Evolutionary conservation across 2,797 vertebrate species (phyloP), one percentile per base, ranked within the genome.

Genomic region (Poeciliopsis presidionis): DNA sequence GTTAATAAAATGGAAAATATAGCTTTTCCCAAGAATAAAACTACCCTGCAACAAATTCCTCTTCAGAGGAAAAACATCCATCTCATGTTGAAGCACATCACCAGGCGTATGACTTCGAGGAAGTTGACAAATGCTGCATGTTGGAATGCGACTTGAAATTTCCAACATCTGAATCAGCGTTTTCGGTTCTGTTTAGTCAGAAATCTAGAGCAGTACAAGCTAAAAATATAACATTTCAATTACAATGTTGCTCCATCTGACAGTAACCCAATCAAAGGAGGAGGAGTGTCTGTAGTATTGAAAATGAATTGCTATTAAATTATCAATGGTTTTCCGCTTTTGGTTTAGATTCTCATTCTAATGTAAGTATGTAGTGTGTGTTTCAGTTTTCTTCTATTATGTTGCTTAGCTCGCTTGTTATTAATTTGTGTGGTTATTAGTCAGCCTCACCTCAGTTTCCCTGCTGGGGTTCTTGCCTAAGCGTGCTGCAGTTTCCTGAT

Each of bases 111-210:
- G 84, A 88, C 75, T 11, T 81, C 53, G 11, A 77, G 81, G 82
- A 90, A 85, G 89, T 83, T 85, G 78, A 88, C 72, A 74, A 81
- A 88, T 78, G 75, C 75, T 77, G 75, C 45, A 30, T 2, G 55
- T 11, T 73, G 75, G 72, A 86, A 84, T 80, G 81, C 81, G 82
- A 81, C 78, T 75, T 69, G 77, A 79, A 76, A 20, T 70, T 57
- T 83, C 73, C 51, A 36, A 7, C 0, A 47, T 77, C 72, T 82
- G 49, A 13, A 70, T 80, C 73, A 81, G 85, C 63, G 30, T 71
- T 81, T 75, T 73, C 51, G 36, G 3, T 76, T 75, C 55, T 67
- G 75, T 22, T 41, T 43, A 2, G 8, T 53, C 11, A 25, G 47
- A 76, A 22, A 41, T 51, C 33, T 45, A 70, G 53, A 67, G 73